phyloP scores from a whole-genome alignment of 2,113 vertebrate genomes.

The Urocynchramus pylzowi region DNA sequence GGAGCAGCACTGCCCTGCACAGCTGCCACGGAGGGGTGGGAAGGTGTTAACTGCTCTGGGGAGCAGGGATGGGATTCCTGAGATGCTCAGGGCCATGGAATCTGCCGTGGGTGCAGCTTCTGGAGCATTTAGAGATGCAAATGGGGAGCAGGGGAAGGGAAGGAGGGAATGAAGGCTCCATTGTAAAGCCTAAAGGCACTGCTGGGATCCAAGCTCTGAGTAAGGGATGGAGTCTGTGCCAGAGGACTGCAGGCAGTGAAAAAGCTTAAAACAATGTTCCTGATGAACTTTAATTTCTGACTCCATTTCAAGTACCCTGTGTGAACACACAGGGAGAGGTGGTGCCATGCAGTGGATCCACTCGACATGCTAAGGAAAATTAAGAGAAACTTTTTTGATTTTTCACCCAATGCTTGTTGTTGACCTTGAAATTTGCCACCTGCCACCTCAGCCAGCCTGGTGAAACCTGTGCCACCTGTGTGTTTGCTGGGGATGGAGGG shows the following conservation, averaged over 20 bases:
- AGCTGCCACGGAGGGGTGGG: not conserved
- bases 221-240: not conserved
- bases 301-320: not conserved
- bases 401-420: not conserved
- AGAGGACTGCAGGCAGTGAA: not conserved
- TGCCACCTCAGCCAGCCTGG: not conserved
- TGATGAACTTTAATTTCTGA: not conserved
- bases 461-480: not conserved
- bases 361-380: fast-evolving
- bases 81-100: not conserved
- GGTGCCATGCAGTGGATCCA: fast-evolving
- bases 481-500: not conserved
- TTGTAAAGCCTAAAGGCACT: not conserved
- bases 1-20: not conserved
- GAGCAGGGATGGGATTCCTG: not conserved
- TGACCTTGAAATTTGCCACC: not conserved
- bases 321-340: fast-evolving
- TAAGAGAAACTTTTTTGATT: not conserved
- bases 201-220: not conserved
- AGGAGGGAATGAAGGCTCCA: not conserved
- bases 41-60: not conserved
- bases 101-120: not conserved
- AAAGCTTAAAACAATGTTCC: not conserved
- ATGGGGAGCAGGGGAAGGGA: not conserved
- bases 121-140: not conserved